phyloP scores from a whole-genome alignment of 2,113 vertebrate species.

The Microcebus lehilahytsara region DNA sequence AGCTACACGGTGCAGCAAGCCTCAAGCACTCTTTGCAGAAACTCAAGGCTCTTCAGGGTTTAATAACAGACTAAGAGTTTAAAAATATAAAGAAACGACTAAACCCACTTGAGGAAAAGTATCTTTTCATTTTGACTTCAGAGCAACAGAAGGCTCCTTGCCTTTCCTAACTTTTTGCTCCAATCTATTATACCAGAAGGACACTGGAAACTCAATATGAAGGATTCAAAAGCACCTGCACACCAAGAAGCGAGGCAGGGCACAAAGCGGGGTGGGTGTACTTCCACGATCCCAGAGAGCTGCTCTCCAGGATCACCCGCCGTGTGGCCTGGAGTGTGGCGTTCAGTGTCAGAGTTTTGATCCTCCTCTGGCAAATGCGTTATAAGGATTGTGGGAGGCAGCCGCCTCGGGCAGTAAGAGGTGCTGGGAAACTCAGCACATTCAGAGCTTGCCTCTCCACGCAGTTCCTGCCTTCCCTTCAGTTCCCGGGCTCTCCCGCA shows the following conservation, averaged over 20 bases:
- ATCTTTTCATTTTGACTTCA: background rate
- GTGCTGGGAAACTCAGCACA: background rate
- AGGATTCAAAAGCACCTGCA: background rate
- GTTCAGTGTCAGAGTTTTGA: background rate
- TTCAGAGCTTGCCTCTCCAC: background rate
- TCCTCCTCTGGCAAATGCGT: background rate
- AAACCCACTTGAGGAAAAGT: background rate
- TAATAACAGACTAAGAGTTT: background rate
- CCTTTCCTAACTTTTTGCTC: background rate
- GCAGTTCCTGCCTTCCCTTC: background rate
- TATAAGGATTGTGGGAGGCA: background rate
- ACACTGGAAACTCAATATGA: background rate
- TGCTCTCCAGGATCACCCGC: background rate
- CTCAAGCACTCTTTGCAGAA: background rate
- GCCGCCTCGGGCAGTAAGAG: background rate
- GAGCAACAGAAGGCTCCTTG: background rate
- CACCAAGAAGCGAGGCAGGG: background rate
- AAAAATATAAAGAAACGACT: background rate
- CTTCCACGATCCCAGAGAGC: background rate
- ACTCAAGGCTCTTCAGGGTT: background rate
- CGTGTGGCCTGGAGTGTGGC: background rate
- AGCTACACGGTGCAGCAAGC: background rate
- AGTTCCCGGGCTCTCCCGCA: background rate
- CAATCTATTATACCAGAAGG: background rate
- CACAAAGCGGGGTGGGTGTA: background rate